Conservation (phyloP, 1,140 invertebrate genomes). For the Pogonomyrmex californicus region DNA sequence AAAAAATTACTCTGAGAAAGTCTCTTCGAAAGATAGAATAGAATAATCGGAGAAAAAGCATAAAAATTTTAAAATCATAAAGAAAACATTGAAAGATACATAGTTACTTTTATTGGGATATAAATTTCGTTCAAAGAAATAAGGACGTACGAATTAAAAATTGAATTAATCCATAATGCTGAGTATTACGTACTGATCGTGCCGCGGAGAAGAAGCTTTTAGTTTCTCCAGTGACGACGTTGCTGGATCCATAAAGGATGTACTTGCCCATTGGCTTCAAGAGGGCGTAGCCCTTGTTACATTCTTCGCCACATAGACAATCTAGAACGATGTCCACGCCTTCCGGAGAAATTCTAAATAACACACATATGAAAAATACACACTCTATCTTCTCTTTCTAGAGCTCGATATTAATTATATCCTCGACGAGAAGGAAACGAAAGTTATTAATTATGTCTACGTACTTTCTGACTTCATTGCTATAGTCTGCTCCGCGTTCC, state of each 20-base stretch:
- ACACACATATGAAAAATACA: constrained; percentile 9
- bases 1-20: not conserved
- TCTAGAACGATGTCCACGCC: constrained; percentile 96
- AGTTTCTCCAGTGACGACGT: constrained; percentile 95
- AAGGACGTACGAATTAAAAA: not conserved
- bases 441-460: constrained; percentile 73
- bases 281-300: constrained; percentile 93
- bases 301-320: constrained; percentile 96
- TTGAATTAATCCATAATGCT: not conserved
- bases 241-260: constrained; percentile 94
- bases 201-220: constrained; percentile 96
- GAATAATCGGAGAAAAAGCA: not conserved
- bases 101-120: not conserved
- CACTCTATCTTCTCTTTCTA: not conserved
- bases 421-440: not conserved
- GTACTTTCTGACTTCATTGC: constrained; percentile 94
- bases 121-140: not conserved
- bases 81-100: not conserved
- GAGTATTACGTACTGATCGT: constrained; percentile 90
- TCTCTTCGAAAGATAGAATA: not conserved
- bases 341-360: constrained; percentile 89
- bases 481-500: constrained; percentile 93
- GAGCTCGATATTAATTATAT: not conserved
- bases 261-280: constrained; percentile 97
- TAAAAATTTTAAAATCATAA: not conserved